Conservation (phyloP, 2,888 invertebrate species). For the Barypeithes pellucidus region DNA sequence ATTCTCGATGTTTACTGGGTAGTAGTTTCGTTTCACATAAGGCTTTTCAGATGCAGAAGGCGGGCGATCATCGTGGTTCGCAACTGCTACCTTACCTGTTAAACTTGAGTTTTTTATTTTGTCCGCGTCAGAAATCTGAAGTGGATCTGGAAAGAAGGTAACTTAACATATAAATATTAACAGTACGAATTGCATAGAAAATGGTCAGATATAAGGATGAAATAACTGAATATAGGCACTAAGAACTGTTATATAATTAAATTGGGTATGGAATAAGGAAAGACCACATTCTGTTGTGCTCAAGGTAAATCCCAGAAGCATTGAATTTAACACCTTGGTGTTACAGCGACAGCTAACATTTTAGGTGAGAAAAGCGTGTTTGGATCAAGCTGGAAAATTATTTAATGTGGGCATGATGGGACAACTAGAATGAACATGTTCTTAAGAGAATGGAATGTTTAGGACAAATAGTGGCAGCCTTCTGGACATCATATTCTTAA, state of each 20-base stretch:
- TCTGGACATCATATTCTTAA: too few relatives aligned
- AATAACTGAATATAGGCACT: background rate
- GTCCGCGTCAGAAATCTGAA: conserved; percentile 38
- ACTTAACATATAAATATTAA: conserved; percentile 1
- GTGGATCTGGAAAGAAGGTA: conserved; percentile 31
- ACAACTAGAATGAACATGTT: too few relatives aligned
- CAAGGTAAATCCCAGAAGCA: background rate
- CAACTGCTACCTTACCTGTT: conserved; percentile 16
- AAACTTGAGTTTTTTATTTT: conserved; percentile 25
- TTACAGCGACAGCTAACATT: background rate
- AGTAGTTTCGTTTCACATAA: conserved; percentile 24
- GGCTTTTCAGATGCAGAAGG: conserved; percentile 48
- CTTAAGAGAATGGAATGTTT: too few relatives aligned
- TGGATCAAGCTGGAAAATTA: too few relatives aligned
- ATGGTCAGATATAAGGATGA: background rate
- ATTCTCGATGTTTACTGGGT: conserved; percentile 18
- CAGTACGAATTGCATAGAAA: background rate
- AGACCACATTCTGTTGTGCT: background rate
- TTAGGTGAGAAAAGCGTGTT: background rate
- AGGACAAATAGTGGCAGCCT: too few relatives aligned
- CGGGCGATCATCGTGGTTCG: conserved; percentile 40
- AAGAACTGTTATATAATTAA: background rate
- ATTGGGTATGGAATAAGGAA: background rate
- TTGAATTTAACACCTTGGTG: background rate
- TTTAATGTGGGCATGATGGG: too few relatives aligned